Evolutionary conservation across 2,888 invertebrate genomes (phyloP), one percentile per base, ranked within the genome.

Genomic region (Polyploca ridens): DNA sequence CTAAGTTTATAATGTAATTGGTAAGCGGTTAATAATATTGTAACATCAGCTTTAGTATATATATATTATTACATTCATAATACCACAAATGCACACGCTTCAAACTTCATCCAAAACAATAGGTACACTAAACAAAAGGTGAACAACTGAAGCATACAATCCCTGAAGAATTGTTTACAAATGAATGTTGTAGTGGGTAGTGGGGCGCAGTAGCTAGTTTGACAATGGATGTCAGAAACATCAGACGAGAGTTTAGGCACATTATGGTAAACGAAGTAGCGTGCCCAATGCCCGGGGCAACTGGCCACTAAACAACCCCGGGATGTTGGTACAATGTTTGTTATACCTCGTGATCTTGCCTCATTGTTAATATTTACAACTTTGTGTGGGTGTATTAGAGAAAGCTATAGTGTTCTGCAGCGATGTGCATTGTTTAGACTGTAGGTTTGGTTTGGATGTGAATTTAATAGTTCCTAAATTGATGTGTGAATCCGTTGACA

Each of bases 151-250:
- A 54, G 54, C 19, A 54, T 54, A 13, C 41, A 10, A 54, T 54
- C 19, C 10, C 54, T 54, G 19, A 54, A 54, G 54, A 54, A 19
- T 54, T n/a, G 19, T 54, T 54, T 54, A 54, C 19, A 54, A 54
- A 54, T 54, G 14, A 54, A 54, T 54, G 54, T 10, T 54, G 3
- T 54, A 54, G 54, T 54, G 54, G 54, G 54, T 19, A 54, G 19
- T 54, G 7, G 19, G 7, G 10, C 7, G 54, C 54, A 54, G 54
- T 54, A 49, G 7, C 49, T 19, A 54, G 41, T 64, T 64, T 62
- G 44, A 64, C 58, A 64, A 64, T 58, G 33, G 57, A 57, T 44
- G 64, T 64, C 64, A 64, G 44, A 62, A 64, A 62, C 64, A 64
- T 61, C 54, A 63, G 61, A 41, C 27, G 61, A 41, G 38, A 61